These are phyloP conservation scores for Drosophila willistoni DNA, from an alignment of 1,140 invertebrate species.

Conservation along the genomic window DNA sequence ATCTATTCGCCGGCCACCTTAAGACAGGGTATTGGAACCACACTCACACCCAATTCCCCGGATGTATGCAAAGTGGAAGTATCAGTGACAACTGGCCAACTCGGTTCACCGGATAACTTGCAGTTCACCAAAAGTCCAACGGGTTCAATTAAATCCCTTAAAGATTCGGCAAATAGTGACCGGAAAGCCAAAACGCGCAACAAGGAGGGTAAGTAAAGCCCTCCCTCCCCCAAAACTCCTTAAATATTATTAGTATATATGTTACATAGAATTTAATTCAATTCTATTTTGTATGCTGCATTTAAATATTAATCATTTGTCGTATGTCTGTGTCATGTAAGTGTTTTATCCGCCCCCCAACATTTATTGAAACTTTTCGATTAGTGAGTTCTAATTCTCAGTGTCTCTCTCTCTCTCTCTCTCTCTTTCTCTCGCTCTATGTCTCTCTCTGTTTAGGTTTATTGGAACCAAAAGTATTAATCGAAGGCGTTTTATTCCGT, in stretches of 20 bases:
- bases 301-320: slow-evolving; percentile 10
- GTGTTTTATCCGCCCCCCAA: slow-evolving; percentile 15
- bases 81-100: slow-evolving; percentile 43
- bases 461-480: slow-evolving; percentile 97
- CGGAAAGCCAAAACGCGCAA: slow-evolving; percentile 80
- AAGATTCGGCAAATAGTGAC: slow-evolving; percentile 74
- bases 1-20: slow-evolving; percentile 77
- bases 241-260: neutral
- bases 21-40: slow-evolving; percentile 79
- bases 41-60: slow-evolving; percentile 73
- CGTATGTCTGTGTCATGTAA: slow-evolving; percentile 15
- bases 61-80: slow-evolving; percentile 76
- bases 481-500: slow-evolving; percentile 99
- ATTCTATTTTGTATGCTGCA: slow-evolving; percentile 27
- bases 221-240: neutral
- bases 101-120: slow-evolving; percentile 75
- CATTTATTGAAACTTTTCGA: neutral
- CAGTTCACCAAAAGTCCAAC: slow-evolving; percentile 79
- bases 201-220: slow-evolving; percentile 75
- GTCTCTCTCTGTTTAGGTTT: slow-evolving; percentile 80
- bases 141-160: slow-evolving; percentile 79
- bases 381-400: neutral
- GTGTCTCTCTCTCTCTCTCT: neutral
- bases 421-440: slow-evolving; percentile 4
- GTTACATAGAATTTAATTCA: slow-evolving; percentile 1